These are phyloP conservation scores for Scortum barcoo DNA, from an alignment of 2,113 vertebrate species.

Conservation along the genomic window DNA sequence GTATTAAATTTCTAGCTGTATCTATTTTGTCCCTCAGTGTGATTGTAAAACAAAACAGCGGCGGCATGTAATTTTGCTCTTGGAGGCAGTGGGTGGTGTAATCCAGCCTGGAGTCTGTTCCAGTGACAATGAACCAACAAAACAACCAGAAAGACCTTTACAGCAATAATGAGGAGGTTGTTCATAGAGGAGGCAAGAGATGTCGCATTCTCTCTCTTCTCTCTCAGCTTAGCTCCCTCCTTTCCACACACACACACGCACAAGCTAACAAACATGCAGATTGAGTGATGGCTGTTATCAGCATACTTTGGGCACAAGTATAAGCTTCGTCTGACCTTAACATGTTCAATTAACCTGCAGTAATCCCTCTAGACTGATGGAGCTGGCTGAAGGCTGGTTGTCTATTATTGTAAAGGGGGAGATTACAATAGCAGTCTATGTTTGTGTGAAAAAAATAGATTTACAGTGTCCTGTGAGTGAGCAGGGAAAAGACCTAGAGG, in stretches of 20 bases:
- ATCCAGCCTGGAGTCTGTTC: constrained; percentile 49
- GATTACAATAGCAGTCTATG: not conserved
- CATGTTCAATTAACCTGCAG: constrained; percentile 58
- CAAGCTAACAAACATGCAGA: constrained; percentile 6
- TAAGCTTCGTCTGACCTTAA: constrained; percentile 33
- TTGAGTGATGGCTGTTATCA: constrained; percentile 53
- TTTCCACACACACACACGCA: constrained; percentile 5
- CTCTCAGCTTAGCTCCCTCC: not conserved
- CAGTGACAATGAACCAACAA: constrained; percentile 49
- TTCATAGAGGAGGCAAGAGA: constrained; percentile 24
- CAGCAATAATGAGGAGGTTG: constrained; percentile 56
- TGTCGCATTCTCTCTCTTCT: constrained; percentile 2
- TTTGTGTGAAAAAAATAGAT: constrained; percentile 1
- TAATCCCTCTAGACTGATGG: constrained; percentile 39
- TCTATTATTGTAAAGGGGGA: constrained; percentile 23
- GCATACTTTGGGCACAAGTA: constrained; percentile 20
- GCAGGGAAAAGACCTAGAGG: not conserved
- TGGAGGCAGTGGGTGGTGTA: constrained; percentile 46
- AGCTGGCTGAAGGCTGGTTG: constrained; percentile 17
- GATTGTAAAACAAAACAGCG: constrained; percentile 53
- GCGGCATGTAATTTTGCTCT: constrained; percentile 50
- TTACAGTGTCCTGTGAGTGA: not conserved
- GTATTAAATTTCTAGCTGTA: constrained; percentile 46
- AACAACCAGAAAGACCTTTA: constrained; percentile 58
- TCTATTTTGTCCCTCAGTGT: constrained; percentile 47